Percentiles rank a stretch among this genome's conserved stretches.
These are phyloP conservation scores for Neoscelio sp. DNA, from an alignment of 2,888 invertebrate genomes.

Conservation along the genomic window DNA sequence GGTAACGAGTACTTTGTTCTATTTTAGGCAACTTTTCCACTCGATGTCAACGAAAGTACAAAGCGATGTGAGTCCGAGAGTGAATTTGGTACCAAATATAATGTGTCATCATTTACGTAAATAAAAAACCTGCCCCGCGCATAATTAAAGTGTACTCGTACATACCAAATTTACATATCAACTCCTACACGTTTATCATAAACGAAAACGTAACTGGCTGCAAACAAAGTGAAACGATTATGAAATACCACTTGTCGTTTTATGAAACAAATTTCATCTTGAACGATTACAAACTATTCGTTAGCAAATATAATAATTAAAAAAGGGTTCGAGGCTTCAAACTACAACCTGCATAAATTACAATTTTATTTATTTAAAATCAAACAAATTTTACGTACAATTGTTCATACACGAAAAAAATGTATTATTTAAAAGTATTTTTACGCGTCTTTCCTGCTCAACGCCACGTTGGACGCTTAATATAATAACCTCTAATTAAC, in stretches of 20 bases:
- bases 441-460: too few relatives aligned
- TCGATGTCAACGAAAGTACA: constrained; percentile 1
- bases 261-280: too few relatives aligned
- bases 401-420: too few relatives aligned
- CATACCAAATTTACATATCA: constrained; percentile 26
- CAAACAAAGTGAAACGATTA: not conserved
- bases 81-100: constrained; percentile 15
- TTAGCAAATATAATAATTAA: too few relatives aligned
- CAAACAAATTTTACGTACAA: too few relatives aligned
- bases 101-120: constrained; percentile 15
- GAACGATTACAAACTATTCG: too few relatives aligned
- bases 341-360: too few relatives aligned
- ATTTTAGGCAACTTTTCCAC: not conserved
- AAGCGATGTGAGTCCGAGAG: constrained; percentile 8
- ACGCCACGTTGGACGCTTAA: constrained; percentile 19
- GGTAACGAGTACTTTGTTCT: too few relatives aligned
- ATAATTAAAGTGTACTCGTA: constrained; percentile 17
- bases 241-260: constrained; percentile 5
- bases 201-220: constrained; percentile 7
- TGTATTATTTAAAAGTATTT: too few relatives aligned
- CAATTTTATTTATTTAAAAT: too few relatives aligned
- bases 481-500: constrained; percentile 36
- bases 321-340: too few relatives aligned
- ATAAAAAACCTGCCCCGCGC: constrained; percentile 19
- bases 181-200: constrained; percentile 29